Evolutionary conservation across 2,113 vertebrate genomes (phyloP), one percentile per base, ranked within the genome.

Genomic region (Actinemys pallida): DNA sequence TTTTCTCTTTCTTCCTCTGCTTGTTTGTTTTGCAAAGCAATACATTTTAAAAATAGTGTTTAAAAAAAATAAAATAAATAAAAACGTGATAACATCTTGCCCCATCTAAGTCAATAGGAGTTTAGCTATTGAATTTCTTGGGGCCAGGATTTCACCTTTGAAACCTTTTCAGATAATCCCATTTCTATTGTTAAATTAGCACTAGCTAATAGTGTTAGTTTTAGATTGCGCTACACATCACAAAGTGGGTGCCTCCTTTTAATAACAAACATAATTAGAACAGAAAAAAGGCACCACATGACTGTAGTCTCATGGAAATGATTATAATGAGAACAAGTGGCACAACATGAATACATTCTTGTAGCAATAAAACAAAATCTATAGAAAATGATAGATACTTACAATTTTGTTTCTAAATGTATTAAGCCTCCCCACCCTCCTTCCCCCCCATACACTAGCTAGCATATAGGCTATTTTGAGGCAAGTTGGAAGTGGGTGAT

Each of bases 1-100:
- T 45, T 81, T 45, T 29, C 2, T 5, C n/a, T 86, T 45, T 42
- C 10, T 65, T 19, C 75, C 42, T 76, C 24, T 45, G 11, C 24
- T 76, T 76, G 11, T 3, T 76, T 76, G 10, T 42, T 76, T 45
- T 65, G 10, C 4, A 76, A 88, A 62, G 27, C 0, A 81, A 39
- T 10, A 42, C 0, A 6, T 75, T 92, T 93, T 65, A 86, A 29
- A 1, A 7, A 3, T 42, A 42, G 45, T 45, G 45, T 45, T 45
- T 45, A 45, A 45, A 86, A 29, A 1, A 7, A 3, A 45, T 45
- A 42, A 86, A 78, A 91, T 85, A 83, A 2, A 3, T 2, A 0
- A 47, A 49, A 49, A 50, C 3, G 0, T 76, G 1, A 3, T 53
- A 6, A 0, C 4, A 31, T 52, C 75, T 93, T 81, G 65, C 42